Percentiles rank a stretch among this genome's conserved stretches.
Evolutionary conservation across 2,113 vertebrate genomes (phyloP).

Genomic region (Neolamprologus modestus): DNA sequence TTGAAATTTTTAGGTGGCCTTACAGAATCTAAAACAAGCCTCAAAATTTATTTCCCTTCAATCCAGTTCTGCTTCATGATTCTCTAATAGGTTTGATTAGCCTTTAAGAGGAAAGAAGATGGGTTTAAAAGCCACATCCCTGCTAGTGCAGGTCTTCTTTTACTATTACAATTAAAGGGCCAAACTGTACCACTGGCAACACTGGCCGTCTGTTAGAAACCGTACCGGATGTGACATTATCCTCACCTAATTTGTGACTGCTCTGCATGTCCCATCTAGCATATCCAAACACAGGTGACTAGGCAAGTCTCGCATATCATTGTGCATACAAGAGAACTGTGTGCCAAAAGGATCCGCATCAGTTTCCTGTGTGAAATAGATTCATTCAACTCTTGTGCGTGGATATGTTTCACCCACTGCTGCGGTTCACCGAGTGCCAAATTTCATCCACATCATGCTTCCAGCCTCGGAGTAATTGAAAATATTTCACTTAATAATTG

Average conservation of each 20-base stretch:
- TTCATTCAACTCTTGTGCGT: conserved; percentile 3
- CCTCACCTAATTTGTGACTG: neutral
- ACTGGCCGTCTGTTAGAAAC: neutral
- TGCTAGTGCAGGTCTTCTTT: neutral
- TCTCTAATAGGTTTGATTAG: neutral
- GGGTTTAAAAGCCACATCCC: neutral
- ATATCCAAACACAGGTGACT: conserved; percentile 11
- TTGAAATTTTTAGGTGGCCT: neutral
- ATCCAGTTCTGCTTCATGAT: neutral
- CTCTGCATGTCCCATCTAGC: conserved; percentile 35
- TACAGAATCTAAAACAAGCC: neutral
- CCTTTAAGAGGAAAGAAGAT: neutral
- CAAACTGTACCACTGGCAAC: neutral
- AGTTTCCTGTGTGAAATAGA: conserved; percentile 5
- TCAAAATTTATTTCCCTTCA: neutral
- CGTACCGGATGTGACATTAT: neutral
- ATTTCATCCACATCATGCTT: neutral
- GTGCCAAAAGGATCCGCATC: neutral
- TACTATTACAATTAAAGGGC: neutral
- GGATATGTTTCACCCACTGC: neutral
- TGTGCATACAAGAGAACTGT: conserved; percentile 10
- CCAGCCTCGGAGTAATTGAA: neutral
- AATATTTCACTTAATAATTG: conserved; percentile 9
- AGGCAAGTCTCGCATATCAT: neutral
- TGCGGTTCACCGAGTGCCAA: neutral